A percentile compares a stretch with the other conserved stretches of the same genome.
Evolutionary conservation across 2,888 invertebrate genomes (phyloP).

Genomic region (Heteropelma amictum): DNA sequence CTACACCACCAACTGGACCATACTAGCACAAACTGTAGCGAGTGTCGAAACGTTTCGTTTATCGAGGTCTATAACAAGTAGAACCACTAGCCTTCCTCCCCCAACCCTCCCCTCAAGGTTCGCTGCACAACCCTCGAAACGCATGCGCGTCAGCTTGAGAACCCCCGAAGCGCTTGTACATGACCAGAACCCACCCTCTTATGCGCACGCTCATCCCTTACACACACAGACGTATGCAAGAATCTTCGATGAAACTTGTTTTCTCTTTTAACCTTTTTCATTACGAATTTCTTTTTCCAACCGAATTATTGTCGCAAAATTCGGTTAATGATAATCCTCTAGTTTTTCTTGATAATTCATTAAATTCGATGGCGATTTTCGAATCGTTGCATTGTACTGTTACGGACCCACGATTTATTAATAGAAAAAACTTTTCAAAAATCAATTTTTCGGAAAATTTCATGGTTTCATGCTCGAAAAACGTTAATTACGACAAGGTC

Average conservation of each 20-base stretch:
- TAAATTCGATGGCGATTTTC: no score
- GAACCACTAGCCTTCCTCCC: not conserved
- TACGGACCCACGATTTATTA: no score
- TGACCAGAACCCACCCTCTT: slow-evolving; percentile 9
- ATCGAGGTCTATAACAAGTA: slow-evolving; percentile 12
- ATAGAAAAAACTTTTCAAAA: no score
- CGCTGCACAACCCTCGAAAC: slow-evolving; percentile 20
- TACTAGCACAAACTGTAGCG: slow-evolving; percentile 32
- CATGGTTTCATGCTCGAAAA: no score
- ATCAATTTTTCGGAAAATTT: no score
- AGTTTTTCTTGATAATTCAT: not conserved
- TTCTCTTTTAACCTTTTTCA: not conserved
- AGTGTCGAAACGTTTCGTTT: slow-evolving; percentile 23
- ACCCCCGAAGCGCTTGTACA: slow-evolving; percentile 13
- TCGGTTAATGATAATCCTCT: not conserved
- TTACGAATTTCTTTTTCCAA: not conserved
- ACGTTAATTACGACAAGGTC: no score
- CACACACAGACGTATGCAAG: not conserved
- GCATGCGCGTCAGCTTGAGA: slow-evolving; percentile 43
- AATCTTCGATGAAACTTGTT: not conserved
- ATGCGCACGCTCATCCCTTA: not conserved
- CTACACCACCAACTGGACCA: slow-evolving; percentile 14
- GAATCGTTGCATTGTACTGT: no score
- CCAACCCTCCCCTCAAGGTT: slow-evolving; percentile 11
- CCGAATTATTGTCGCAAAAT: no score